Base-by-base conservation (phyloP, 2,113 vertebrate species). In the Pterocles gutturalis region DNA sequence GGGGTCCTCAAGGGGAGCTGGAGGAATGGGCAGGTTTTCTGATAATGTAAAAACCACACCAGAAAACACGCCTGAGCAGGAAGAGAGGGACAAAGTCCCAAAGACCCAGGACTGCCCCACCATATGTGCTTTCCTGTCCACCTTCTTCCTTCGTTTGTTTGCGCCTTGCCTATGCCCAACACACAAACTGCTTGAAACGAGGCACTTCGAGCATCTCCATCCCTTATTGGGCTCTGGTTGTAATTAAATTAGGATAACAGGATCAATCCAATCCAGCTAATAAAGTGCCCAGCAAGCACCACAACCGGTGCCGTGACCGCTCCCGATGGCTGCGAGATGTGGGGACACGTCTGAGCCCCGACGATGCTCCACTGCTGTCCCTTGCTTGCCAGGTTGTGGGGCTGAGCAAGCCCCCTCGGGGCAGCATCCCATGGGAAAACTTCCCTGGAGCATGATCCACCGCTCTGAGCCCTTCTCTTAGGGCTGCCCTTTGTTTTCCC, bases 391-490 rank as follows among this genome's bases (percentile, higher is more conserved):
- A 0, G 9, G 14, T 6, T 1, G 0, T 33, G 55, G 62, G 38
- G 67, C 69, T 51, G 41, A 46, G 57, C 33, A 67, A 83, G 16
- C 2, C 21, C 54, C n/a, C 31, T 57, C 0, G 6, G 67, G 57
- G 58, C 65, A 77, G 67, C 65, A 86, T 64, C 87, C 57, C 58
- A 29, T 17, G 57, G 65, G 79, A 62, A 69, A 89, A 54, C 36
- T 48, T 21, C 31, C 48, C 54, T 0, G 0, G 54, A 43, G 76
- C 3, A 0, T 0, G 1, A 26, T 58, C 54, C 5, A 8, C 64
- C 3, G 15, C 83, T 49, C 73, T 0, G 1, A 71, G 49, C 62
- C 65, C 83, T 61, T 75, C 65, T 90, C 62, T 7, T 34, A 51
- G 85, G 51, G 85, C 70, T 51, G 61, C 55, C 69, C 79, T 93